These are phyloP conservation scores for Elmis aenea DNA, from an alignment of 2,888 invertebrate species.

Conservation along the genomic window DNA sequence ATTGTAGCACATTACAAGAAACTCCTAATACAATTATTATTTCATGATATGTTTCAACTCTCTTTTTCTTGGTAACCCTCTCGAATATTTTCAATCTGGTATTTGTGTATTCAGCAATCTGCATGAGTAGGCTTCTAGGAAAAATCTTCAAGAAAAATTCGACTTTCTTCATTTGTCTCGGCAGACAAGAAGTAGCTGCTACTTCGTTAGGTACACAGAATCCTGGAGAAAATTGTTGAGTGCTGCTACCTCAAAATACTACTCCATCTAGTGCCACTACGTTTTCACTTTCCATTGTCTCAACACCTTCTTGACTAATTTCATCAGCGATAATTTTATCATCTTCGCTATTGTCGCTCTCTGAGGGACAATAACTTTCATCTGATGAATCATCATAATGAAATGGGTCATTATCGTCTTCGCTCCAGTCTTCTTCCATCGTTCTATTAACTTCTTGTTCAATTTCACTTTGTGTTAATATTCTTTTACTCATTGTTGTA, in stretches of 20 bases:
- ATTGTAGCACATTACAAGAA: too few relatives aligned
- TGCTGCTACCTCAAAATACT: slow-evolving; percentile 1
- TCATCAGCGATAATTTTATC: slow-evolving; percentile 8
- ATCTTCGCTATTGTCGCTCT: slow-evolving; percentile 8
- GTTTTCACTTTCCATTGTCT: slow-evolving; percentile 3
- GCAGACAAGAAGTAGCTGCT: too few relatives aligned
- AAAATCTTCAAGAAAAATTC: too few relatives aligned
- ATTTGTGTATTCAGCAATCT: too few relatives aligned
- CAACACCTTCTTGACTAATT: slow-evolving; percentile 2
- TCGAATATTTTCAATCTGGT: too few relatives aligned
- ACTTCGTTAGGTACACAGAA: too few relatives aligned
- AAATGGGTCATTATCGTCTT: slow-evolving; percentile 10
- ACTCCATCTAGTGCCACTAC: slow-evolving; percentile 4
- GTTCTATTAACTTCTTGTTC: slow-evolving; percentile 8
- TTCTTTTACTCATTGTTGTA: slow-evolving; percentile 8
- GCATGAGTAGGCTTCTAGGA: too few relatives aligned
- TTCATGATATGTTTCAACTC: too few relatives aligned
- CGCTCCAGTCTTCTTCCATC: slow-evolving; percentile 8
- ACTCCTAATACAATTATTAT: too few relatives aligned
- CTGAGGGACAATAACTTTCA: slow-evolving; percentile 7
- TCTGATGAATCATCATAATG: slow-evolving; percentile 7
- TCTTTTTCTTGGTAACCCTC: too few relatives aligned
- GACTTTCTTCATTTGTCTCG: too few relatives aligned
- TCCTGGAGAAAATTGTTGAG: too few relatives aligned
- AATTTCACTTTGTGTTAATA: slow-evolving; percentile 8